Base-by-base conservation (phyloP, 2,888 invertebrate genomes). In the Drosophila limbata region DNA sequence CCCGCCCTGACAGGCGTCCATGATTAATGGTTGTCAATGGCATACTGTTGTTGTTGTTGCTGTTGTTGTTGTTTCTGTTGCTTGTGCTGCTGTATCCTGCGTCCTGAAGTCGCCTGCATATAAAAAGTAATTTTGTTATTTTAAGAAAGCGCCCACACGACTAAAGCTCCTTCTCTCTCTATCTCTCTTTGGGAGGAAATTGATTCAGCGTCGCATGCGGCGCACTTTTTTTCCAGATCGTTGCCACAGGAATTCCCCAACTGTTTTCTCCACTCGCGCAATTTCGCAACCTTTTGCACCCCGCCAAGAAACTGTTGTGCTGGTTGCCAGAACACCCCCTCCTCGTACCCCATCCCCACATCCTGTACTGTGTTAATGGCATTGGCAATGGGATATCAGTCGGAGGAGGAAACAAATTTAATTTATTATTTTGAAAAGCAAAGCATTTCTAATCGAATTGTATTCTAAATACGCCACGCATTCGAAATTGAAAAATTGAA, bases 11-110 rank as follows among this genome's bases (percentile, higher is more conserved):
- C 92, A 92, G 93, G 89, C 90, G 84, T 81, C 90, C 91, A 93
- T 92, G 92, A 92, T 92, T 92, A 92, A 92, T 92, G 93, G 92
- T 92, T 92, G 93, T 93, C 93, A 92, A 90, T 92, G 90, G 84
- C 86, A 83, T 76, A 70, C 78, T 73, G 73, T 83, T 88, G 55
- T 66, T 79, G 69, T 71, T 66, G 50, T 25, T 25, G 25, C 1
- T 25, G 21, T 67, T 77, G 51, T 28, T 25, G 21, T 67, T 77
- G 51, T 28, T 70, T 52, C 9, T 63, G 63, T 47, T 50, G 35
- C 10, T 33, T 48, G 60, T 56, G 63, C 55, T 47, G 75, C 62
- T 63, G 45, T 50, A 48, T 55, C 59, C 72, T 61, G 72, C 51
- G 56, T 53, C 35, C 55, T 47, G 56, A n/a, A 51, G 48, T 65